Conservation (phyloP, 2,888 invertebrate species). For the Sarcophaga subvicina region DNA sequence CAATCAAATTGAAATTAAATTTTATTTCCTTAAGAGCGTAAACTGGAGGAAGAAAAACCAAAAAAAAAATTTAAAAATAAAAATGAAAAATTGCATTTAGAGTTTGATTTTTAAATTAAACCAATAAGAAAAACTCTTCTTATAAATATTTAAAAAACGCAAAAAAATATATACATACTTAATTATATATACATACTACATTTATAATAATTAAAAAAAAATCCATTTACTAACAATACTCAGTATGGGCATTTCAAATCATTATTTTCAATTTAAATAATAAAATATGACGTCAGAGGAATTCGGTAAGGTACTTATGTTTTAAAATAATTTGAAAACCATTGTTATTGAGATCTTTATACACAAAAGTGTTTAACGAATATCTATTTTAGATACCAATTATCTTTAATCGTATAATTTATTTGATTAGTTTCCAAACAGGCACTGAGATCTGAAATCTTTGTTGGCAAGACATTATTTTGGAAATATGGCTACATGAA, state of each 20-base stretch:
- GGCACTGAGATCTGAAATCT: too few relatives aligned
- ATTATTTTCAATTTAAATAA: neutral
- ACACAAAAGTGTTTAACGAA: too few relatives aligned
- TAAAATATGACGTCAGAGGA: too few relatives aligned
- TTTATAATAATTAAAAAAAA: conserved; percentile 1
- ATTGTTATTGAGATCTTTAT: too few relatives aligned
- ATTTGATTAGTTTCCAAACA: too few relatives aligned
- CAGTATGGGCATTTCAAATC: conserved; percentile 5
- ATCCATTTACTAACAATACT: conserved; percentile 46
- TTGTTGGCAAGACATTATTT: too few relatives aligned
- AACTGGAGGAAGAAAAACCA: neutral
- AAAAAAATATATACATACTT: neutral
- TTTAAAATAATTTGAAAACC: too few relatives aligned
- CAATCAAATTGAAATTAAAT: neutral
- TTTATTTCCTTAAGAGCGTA: conserved; percentile 26
- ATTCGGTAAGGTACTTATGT: too few relatives aligned
- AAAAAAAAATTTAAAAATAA: conserved; percentile 21
- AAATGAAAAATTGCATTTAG: conserved; percentile 58
- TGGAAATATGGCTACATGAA: too few relatives aligned
- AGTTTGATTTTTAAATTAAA: conserved; percentile 57
- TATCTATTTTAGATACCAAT: too few relatives aligned
- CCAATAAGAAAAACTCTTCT: conserved; percentile 48
- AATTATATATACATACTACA: neutral
- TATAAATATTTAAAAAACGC: conserved; percentile 26
- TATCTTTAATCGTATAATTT: too few relatives aligned